A percentile compares a stretch with the other conserved stretches of the same genome.
Evolutionary conservation across 2,888 invertebrate species (phyloP).

Genomic region (Troilus luridus): DNA sequence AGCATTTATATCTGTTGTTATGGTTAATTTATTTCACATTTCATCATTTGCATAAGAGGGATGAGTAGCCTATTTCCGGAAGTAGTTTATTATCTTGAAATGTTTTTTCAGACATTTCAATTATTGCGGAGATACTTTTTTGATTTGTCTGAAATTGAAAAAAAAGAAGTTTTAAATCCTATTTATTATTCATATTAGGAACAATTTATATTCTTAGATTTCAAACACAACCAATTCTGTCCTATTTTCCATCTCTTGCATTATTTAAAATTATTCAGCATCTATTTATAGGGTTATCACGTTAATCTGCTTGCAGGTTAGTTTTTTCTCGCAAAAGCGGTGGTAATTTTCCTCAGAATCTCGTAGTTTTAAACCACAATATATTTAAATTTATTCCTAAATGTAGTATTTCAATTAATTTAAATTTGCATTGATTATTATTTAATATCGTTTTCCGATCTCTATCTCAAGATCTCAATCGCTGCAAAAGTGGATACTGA

Average conservation of each 20-base stretch:
- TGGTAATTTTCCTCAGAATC: no score
- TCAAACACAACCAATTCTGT: background rate
- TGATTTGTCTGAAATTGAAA: no score
- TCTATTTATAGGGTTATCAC: background rate
- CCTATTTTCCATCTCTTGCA: background rate
- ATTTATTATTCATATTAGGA: background rate
- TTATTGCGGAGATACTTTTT: no score
- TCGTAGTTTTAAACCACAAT: no score
- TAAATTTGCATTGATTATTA: no score
- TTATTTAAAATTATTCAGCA: background rate
- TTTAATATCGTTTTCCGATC: no score
- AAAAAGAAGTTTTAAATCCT: background rate
- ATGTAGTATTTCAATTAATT: no score
- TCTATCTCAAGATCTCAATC: no score
- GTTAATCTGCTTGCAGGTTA: no score
- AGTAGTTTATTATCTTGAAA: background rate
- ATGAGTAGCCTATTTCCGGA: background rate
- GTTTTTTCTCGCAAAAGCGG: no score
- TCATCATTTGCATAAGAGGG: background rate
- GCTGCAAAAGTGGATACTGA: no score
- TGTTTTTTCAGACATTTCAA: background rate
- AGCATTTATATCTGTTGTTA: background rate
- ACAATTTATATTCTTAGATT: background rate
- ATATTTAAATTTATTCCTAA: no score
- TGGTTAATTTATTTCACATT: background rate